phyloP scores from a whole-genome alignment of 2,888 invertebrate genomes.

The Schrankia costaestrigalis region DNA sequence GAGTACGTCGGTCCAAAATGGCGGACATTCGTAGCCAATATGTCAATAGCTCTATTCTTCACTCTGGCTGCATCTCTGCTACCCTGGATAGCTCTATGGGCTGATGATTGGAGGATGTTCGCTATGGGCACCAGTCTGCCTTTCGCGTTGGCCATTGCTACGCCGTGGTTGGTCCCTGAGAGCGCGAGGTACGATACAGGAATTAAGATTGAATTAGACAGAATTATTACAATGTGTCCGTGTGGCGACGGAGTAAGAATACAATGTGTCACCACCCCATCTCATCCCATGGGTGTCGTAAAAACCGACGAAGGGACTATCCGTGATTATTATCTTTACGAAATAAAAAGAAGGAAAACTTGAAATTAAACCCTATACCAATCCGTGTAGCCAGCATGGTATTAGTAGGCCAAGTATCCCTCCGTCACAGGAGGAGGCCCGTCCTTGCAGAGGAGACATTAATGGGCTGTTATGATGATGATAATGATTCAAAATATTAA shows the following conservation, averaged over 20 bases:
- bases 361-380: too few relatives aligned
- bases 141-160: slow-evolving; percentile 84
- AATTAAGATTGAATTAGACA: neutral
- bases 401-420: too few relatives aligned
- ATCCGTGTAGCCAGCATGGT: too few relatives aligned
- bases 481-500: neutral
- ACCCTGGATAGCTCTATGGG: slow-evolving; percentile 91
- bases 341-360: too few relatives aligned
- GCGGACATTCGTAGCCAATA: slow-evolving; percentile 94
- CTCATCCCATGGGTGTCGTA: too few relatives aligned
- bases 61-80: slow-evolving; percentile 88
- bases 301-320: too few relatives aligned
- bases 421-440: too few relatives aligned
- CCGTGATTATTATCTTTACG: neutral
- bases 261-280: neutral
- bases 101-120: slow-evolving; percentile 89
- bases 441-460: neutral
- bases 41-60: slow-evolving; percentile 94
- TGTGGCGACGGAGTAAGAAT: neutral
- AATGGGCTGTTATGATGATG: neutral
- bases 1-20: slow-evolving; percentile 95
- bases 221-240: neutral
- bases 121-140: slow-evolving; percentile 91
- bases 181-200: slow-evolving; percentile 86
- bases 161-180: slow-evolving; percentile 90